Evolutionary conservation across 2,888 invertebrate genomes (phyloP).

Genomic region (Cloeon dipterum): DNA sequence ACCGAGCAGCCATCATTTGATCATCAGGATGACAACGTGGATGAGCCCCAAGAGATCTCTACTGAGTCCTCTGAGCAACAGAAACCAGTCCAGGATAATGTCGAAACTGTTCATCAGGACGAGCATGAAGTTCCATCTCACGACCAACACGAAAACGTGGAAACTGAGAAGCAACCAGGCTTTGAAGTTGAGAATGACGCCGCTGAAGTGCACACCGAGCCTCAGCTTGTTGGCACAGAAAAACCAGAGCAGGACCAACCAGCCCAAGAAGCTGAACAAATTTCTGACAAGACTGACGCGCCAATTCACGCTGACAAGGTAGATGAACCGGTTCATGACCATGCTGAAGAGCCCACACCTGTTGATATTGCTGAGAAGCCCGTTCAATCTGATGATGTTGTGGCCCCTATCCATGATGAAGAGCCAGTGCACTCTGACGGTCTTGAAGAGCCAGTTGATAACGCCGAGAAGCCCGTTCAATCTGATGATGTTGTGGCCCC

Average conservation of each 20-base stretch:
- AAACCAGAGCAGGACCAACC: no score
- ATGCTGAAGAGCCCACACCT: no score
- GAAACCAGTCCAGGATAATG: background rate
- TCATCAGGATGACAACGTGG: background rate
- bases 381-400: background rate
- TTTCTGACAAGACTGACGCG: background rate
- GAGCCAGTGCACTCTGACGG: background rate
- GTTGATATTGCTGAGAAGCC: no score
- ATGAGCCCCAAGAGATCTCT: background rate
- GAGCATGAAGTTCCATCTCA: slow-evolving; percentile 2
- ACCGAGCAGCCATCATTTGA: background rate
- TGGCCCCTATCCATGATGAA: background rate
- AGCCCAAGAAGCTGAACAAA: background rate
- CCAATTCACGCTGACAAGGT: no score
- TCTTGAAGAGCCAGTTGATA: background rate
- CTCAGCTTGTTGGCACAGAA: no score
- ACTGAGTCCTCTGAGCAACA: background rate
- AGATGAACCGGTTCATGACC: no score
- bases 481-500: background rate
- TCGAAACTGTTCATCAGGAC: background rate
- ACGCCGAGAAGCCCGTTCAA: background rate
- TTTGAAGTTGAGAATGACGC: background rate
- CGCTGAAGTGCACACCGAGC: background rate
- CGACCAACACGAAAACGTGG: slow-evolving; percentile 3
- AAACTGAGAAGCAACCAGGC: background rate